Evolutionary conservation across 64 coral and sea anemone species (phyloP), one percentile per base, ranked within the genome.

Genomic region (Stichodactyla mertensii): DNA sequence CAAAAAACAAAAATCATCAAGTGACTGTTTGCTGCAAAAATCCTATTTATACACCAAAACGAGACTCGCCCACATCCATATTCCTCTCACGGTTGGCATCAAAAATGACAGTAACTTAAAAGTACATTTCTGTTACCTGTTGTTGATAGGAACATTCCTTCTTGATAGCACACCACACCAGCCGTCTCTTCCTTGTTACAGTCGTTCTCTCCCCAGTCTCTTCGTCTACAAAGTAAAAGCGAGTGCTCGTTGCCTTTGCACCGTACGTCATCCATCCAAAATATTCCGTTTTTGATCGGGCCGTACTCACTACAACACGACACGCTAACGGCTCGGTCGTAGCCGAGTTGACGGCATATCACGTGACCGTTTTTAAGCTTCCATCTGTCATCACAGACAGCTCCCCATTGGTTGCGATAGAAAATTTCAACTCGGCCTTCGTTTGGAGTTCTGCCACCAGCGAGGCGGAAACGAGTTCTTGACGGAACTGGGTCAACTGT

Each of bases 281-380:
- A 82, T 53, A 61, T 28, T 1, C 87, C 78, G 15, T 22, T 20
- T 23, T 61, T 53, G 20, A n/a, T 84, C 16, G 57, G 16, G 19
- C 87, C 87, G 16, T 58, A 89, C 7, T 89, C 18, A 55, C 77
- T 81, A 67, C 87, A 64, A 7, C 87, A 79, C 19, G 78, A 89
- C 23, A 89, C 78, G 57, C 56, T 60, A 24, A 28, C 1, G 22
- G 92, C 92, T 11, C 87, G 69, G 13, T 52, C 60, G 66, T 77
- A 93, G 31, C 87, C 87, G 20, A 93, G 74, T 82, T 89, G 87
- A 16, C 83, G 54, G 56, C 92, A 93, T 64, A 93, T 86, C 53
- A 93, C 87, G 54, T 85, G 84, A 6, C 69, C 87, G 9, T 78
- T 86, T 52, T 60, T 55, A 54, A 86, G 61, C 23, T 77, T 51